Evolutionary conservation across 2,113 vertebrate genomes (phyloP), one percentile per base, ranked within the genome.

Genomic region (Himantopus leucocephalus): DNA sequence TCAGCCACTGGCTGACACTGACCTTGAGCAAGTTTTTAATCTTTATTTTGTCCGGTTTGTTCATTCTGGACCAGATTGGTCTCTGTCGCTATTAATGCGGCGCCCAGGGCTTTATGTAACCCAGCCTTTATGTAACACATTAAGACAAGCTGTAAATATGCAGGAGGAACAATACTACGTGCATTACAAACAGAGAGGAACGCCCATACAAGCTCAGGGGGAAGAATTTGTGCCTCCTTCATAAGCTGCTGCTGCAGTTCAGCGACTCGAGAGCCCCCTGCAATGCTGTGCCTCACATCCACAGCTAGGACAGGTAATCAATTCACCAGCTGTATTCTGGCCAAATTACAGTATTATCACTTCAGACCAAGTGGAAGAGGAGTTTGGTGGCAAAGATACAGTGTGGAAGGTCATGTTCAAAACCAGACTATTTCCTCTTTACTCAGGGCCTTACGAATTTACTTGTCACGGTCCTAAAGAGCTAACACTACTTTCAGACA

Each of bases 231-330:
- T 74, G n/a, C 35, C 60, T 78, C n/a, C 16, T 53, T 48, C 5
- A 1, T 58, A 67, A 86, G 30, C 10, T 70, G 50, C 70, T 72
- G 43, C 85, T 80, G 72, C 59, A 53, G 37, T 37, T 58, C 24
- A 77, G 76, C 0, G 0, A 8, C 24, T 73, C 5, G 3, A 58
- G 59, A 20, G 27, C 11, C 30, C 22, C 27, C 41, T 5, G 2
- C 1, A 2, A 18, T 24, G 41, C 55, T 67, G 32, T 56, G 59
- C 43, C 56, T 58, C 15, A 3, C 34, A 43, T 19, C 47, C 50
- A 41, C 48, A 50, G 72, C 63, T 16, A 19, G n/a, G 67, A 22
- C n/a, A 88, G 76, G 41, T 41, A 50, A 55, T 56, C 43, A 50
- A 60, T 59, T 66, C 73, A 81, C 23, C 39, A 47, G 27, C 45